These are phyloP conservation scores for Apotomis betuletana DNA, from an alignment of 2,888 invertebrate species.

Conservation along the genomic window DNA sequence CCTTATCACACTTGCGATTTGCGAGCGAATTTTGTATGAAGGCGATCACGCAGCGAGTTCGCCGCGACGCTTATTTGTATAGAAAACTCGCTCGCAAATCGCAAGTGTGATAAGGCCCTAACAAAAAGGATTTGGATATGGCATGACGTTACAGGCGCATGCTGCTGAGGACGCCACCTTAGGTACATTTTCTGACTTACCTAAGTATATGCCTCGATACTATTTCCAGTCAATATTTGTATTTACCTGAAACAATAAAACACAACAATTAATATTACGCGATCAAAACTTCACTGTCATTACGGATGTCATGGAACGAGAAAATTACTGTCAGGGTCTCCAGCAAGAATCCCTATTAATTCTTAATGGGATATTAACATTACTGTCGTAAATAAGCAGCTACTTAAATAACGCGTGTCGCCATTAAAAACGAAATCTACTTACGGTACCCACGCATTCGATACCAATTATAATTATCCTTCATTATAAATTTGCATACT, in stretches of 20 bases:
- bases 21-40: too few relatives aligned
- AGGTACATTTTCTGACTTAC: too few relatives aligned
- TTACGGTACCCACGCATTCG: slow-evolving; percentile 25
- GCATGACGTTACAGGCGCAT: too few relatives aligned
- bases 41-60: too few relatives aligned
- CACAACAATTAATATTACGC: not conserved
- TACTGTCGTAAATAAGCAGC: slow-evolving; percentile 25
- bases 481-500: slow-evolving; percentile 59
- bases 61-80: too few relatives aligned
- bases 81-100: too few relatives aligned
- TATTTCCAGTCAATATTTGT: not conserved
- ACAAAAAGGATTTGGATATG: too few relatives aligned
- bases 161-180: too few relatives aligned
- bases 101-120: too few relatives aligned
- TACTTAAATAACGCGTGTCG: slow-evolving; percentile 36
- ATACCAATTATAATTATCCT: slow-evolving; percentile 45
- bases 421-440: slow-evolving; percentile 45
- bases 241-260: slow-evolving; percentile 12
- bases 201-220: too few relatives aligned
- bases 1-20: too few relatives aligned
- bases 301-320: not conserved
- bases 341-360: slow-evolving; percentile 11
- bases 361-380: slow-evolving; percentile 29
- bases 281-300: not conserved
- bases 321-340: slow-evolving; percentile 5